These are phyloP conservation scores for Micoletzkya japonica DNA, from an alignment of 2,888 invertebrate genomes.

Conservation along the genomic window DNA sequence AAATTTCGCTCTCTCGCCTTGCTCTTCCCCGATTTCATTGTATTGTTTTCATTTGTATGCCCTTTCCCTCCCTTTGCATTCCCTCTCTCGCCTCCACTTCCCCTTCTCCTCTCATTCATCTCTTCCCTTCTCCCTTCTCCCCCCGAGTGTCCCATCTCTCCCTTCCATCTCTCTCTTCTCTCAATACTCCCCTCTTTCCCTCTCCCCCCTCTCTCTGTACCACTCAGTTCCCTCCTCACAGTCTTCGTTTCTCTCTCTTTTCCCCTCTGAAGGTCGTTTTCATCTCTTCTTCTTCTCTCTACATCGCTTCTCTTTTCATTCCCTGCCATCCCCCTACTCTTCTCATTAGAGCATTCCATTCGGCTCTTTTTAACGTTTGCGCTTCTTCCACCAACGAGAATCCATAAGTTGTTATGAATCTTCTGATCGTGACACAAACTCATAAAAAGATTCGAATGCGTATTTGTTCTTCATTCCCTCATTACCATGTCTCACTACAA, in stretches of 20 bases:
- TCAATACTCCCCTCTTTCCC: slow-evolving; percentile 2
- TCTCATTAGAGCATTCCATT: neutral
- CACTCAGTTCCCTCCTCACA: neutral
- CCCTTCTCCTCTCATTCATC: neutral
- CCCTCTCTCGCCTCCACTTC: no score
- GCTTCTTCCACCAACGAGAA: no score
- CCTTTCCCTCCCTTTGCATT: no score
- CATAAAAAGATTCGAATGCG: no score
- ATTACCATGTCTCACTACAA: no score
- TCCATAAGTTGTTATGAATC: no score
- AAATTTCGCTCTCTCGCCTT: no score
- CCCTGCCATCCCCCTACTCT: neutral
- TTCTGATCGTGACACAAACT: no score
- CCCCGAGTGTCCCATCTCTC: neutral
- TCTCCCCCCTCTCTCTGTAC: neutral
- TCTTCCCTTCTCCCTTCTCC: neutral
- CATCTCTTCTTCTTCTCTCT: neutral
- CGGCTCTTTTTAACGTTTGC: slow-evolving; percentile 6
- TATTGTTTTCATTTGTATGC: no score
- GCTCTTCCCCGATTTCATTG: no score
- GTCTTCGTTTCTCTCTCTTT: neutral
- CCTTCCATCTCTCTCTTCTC: neutral
- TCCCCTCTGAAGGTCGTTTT: neutral
- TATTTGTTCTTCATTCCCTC: no score
- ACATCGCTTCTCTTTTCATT: neutral